phyloP scores from a whole-genome alignment of 1,140 invertebrate genomes.

The Colletes gigas region DNA sequence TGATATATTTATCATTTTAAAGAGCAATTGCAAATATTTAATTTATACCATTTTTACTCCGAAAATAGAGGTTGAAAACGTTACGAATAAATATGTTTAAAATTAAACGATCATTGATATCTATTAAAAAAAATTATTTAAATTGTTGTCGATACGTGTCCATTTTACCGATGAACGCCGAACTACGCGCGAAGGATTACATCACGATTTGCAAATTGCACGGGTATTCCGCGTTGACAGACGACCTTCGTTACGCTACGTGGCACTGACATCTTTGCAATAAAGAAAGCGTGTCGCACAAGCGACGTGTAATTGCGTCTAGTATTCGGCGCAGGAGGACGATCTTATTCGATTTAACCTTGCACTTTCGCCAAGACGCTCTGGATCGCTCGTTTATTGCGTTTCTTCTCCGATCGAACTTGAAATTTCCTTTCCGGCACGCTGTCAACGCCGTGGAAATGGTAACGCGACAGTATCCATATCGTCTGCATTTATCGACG shows the following conservation, averaged over 20 bases:
- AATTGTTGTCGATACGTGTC: not conserved
- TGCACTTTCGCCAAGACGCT: constrained; percentile 48
- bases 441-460: not conserved
- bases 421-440: not conserved
- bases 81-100: no score
- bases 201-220: constrained; percentile 31
- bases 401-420: not conserved
- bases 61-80: no score
- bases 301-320: constrained; percentile 31
- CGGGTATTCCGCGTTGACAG: constrained; percentile 38
- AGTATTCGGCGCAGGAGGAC: constrained; percentile 25
- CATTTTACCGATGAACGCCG: not conserved
- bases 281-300: constrained; percentile 45
- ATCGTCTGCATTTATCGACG: no score
- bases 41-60: no score
- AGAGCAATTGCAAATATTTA: no score
- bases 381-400: constrained; percentile 8
- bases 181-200: not conserved
- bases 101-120: no score
- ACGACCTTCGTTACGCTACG: constrained; percentile 57
- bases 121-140: no score
- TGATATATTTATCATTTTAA: no score
- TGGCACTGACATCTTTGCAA: constrained; percentile 51
- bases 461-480: not conserved
- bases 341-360: constrained; percentile 48